Conservation (phyloP, 30 jellyfish, hydroid and myxozoan species). For the Hydractinia symbiolongicarpus region DNA sequence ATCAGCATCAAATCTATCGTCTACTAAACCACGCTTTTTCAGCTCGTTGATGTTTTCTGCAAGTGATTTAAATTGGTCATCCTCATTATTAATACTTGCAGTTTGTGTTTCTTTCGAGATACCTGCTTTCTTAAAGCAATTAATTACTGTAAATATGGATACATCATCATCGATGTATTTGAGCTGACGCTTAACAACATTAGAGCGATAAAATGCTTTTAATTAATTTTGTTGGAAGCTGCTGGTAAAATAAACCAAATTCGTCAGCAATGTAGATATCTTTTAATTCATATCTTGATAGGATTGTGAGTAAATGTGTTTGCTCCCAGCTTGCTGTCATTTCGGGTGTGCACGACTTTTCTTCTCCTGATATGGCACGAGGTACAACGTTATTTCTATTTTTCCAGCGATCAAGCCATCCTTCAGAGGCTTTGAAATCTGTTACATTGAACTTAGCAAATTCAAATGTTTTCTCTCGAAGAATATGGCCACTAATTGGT, state of each 20-base stretch:
- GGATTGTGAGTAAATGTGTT: slow-evolving; percentile 34
- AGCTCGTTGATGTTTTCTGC: too few relatives aligned
- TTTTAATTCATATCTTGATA: slow-evolving; percentile 24
- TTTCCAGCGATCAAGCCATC: slow-evolving; percentile 53
- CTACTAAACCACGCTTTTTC: slow-evolving; percentile 26
- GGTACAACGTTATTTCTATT: slow-evolving; percentile 24
- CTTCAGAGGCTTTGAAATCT: slow-evolving; percentile 44
- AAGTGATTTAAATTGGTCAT: too few relatives aligned
- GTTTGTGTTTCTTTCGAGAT: too few relatives aligned
- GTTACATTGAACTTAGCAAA: slow-evolving; percentile 35
- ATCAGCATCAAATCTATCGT: slow-evolving; percentile 15
- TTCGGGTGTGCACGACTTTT: slow-evolving; percentile 45
- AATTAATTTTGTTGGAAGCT: slow-evolving; percentile 34
- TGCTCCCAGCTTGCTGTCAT: slow-evolving; percentile 53
- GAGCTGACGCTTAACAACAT: too few relatives aligned
- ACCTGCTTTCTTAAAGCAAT: too few relatives aligned
- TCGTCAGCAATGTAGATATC: slow-evolving; percentile 37
- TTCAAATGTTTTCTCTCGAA: slow-evolving; percentile 32
- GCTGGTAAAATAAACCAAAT: slow-evolving; percentile 38
- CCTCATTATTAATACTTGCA: too few relatives aligned
- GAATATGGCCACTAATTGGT: slow-evolving; percentile 30
- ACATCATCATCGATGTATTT: too few relatives aligned
- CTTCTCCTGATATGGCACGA: slow-evolving; percentile 40
- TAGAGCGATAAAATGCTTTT: too few relatives aligned
- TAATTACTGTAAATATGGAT: too few relatives aligned